Evolutionary conservation across 2,113 vertebrate species (phyloP).

Genomic region (Otis tarda): DNA sequence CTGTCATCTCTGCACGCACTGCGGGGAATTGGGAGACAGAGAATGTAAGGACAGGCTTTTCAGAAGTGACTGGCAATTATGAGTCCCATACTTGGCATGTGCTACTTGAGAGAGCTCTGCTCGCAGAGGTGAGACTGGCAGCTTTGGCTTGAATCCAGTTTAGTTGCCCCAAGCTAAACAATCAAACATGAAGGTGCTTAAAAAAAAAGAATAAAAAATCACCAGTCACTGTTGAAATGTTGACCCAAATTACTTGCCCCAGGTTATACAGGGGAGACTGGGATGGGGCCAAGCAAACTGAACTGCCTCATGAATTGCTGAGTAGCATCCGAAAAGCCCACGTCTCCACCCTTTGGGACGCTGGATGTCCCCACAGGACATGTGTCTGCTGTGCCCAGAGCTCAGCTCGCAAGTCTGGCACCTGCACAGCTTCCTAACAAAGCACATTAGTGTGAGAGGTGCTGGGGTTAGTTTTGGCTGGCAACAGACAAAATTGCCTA

Average conservation of each 20-base stretch:
- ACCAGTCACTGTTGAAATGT: background rate
- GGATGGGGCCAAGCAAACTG: background rate
- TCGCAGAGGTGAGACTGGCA: background rate
- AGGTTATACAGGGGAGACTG: background rate
- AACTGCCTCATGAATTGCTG: background rate
- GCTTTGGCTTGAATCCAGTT: background rate
- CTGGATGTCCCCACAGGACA: fast-evolving
- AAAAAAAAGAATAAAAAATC: background rate
- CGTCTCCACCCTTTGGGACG: background rate
- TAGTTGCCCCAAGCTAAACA: background rate
- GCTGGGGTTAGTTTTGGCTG: background rate
- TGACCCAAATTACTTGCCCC: background rate
- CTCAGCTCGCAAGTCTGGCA: fast-evolving
- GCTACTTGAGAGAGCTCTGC: background rate
- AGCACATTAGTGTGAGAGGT: background rate
- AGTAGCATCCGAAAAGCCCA: background rate
- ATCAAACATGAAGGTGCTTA: background rate
- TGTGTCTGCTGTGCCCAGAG: background rate
- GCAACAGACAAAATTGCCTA: background rate
- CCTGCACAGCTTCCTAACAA: fast-evolving
- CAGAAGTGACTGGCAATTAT: background rate
- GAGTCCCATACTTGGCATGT: background rate
- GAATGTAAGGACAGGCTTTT: background rate
- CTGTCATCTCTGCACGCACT: background rate
- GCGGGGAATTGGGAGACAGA: background rate